Base-by-base conservation (phyloP, 2,113 vertebrate genomes). In the Panthera leo region DNA sequence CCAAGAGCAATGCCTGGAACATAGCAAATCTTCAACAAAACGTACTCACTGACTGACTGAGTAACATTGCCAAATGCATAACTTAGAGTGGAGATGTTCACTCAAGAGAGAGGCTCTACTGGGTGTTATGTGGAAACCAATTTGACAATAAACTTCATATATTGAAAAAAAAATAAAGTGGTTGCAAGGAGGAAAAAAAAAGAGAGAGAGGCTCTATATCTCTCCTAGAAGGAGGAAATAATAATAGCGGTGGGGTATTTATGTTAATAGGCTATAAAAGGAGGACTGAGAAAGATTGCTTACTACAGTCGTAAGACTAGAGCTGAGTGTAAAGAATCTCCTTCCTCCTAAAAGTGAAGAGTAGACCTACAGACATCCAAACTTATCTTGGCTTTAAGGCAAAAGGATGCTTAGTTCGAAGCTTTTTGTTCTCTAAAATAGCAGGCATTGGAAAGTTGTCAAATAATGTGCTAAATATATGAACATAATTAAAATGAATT, bases 401-500 rank as follows among this genome's bases (percentile, higher is more conserved):
- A 85, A 80, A 90, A 93, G 2, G 31, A 76, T 88, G 53, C 42
- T 94, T 65, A 45, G 21, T 82, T 94, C 29, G 65, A 75, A 90
- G 55, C 29, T 83, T 48, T n/a, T 67, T 78, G 7, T 85, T 90
- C 51, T 63, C 27, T 87, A 91, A 70, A 76, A n/a, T 10, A 94
- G 48, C 25, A 42, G 3, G 19, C 67, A 85, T 14, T 25, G 92
- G 71, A 76, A 76, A 73, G 19, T 45, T 61, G 13, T 63, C 31
- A 79, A 68, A 65, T 65, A 18, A 48, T 73, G 9, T 68, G 31
- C 21, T 96, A 78, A 96, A 68, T 92, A 83, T 70, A n/a, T 29
- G 14, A 27, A 92, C 36, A 82, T 75, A 80, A 85, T 83, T 89
- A 63, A 83, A 85, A 83, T 91, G 34, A 96, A 93, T 34, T 89